Evolutionary conservation across 2,797 vertebrate species (phyloP).

Genomic region (Petrocephalus schoutedeni): DNA sequence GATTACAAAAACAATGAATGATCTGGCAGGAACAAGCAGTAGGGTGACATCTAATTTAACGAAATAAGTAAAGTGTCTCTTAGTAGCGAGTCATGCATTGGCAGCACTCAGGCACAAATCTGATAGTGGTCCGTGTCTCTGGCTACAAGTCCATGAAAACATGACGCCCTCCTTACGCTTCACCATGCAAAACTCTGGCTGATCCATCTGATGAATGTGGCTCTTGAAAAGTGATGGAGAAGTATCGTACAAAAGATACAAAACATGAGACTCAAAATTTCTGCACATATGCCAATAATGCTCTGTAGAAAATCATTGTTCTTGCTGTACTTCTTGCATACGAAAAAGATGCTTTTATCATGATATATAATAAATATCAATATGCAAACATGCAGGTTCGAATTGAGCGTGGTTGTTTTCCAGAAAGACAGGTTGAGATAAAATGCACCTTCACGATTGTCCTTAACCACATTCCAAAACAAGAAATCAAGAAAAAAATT

Average conservation of each 20-base stretch:
- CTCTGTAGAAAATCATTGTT: constrained; percentile 15
- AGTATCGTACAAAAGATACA: constrained; percentile 25
- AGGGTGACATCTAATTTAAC: not conserved
- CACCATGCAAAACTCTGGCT: constrained; percentile 2
- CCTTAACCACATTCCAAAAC: not conserved
- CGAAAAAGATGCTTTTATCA: constrained; percentile 13
- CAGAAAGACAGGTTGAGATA: not conserved
- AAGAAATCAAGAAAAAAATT: not conserved
- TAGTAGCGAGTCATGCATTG: not conserved
- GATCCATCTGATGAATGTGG: not conserved
- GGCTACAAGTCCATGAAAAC: not conserved
- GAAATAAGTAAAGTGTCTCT: not conserved
- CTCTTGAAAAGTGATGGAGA: constrained; percentile 15
- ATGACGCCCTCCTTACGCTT: not conserved
- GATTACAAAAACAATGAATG: not conserved
- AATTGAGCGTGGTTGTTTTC: not conserved
- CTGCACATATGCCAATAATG: constrained; percentile 7
- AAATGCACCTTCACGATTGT: not conserved
- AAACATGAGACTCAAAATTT: constrained; percentile 26
- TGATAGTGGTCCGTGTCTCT: not conserved
- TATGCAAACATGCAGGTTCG: not conserved
- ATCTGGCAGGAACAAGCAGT: not conserved
- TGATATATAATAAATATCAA: not conserved
- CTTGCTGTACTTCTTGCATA: not conserved
- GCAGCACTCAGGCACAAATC: constrained; percentile 1